Conservation (phyloP, 37 sponge, comb jelly and placozoan species). For the Axinella damicornis region DNA sequence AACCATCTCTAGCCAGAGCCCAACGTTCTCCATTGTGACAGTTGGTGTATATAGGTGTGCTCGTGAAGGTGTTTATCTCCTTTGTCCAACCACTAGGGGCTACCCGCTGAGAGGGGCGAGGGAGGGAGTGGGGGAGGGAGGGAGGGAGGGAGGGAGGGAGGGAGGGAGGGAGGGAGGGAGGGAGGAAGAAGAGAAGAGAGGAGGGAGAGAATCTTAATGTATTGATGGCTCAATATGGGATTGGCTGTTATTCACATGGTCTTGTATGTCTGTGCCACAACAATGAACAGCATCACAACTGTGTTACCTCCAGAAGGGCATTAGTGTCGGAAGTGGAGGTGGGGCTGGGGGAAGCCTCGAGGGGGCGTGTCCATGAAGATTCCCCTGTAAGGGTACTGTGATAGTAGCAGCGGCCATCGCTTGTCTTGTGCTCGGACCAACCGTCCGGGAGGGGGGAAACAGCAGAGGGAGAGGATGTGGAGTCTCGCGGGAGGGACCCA, state of each 20-base stretch:
- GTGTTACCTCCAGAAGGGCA: not conserved
- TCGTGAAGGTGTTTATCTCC: conserved; percentile 69
- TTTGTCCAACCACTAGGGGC: conserved; percentile 77
- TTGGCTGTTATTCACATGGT: too few relatives aligned
- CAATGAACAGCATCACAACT: not conserved
- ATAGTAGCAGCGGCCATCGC: conserved; percentile 70
- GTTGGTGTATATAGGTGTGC: conserved; percentile 73
- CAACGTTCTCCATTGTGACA: conserved; percentile 66
- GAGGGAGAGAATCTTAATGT: too few relatives aligned
- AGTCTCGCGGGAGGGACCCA: too few relatives aligned
- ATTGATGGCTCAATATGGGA: too few relatives aligned
- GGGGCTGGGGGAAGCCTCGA: not conserved
- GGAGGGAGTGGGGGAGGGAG: too few relatives aligned
- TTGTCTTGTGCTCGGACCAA: conserved; percentile 80
- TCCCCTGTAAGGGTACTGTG: conserved; percentile 62
- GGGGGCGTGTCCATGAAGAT: conserved; percentile 77
- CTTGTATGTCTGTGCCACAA: too few relatives aligned
- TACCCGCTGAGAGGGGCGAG: conserved; percentile 17
- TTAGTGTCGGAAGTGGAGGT: conserved; percentile 11
- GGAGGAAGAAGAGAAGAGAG: too few relatives aligned
- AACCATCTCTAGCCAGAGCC: conserved; percentile 54
- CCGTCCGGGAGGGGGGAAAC: conserved; percentile 55
- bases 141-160: too few relatives aligned
- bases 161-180: too few relatives aligned
- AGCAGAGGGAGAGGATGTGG: conserved; percentile 26